Evolutionary conservation across 2,797 vertebrate species (phyloP).

Genomic region (Betta splendens): DNA sequence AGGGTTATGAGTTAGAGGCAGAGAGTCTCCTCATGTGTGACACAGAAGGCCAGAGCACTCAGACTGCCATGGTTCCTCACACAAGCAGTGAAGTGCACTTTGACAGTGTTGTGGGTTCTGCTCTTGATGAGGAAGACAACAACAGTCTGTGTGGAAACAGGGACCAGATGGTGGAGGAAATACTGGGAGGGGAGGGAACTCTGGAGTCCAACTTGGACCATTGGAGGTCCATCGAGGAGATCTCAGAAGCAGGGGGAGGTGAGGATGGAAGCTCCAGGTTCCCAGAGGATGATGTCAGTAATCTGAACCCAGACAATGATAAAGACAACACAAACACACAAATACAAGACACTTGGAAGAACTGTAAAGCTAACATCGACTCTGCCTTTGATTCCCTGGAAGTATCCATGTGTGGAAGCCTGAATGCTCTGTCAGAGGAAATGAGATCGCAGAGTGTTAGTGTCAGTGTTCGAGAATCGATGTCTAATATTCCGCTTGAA

Average conservation of each 20-base stretch:
- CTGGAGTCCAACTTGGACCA: slow-evolving; percentile 75
- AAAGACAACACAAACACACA: slow-evolving; percentile 54
- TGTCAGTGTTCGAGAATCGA: slow-evolving; percentile 63
- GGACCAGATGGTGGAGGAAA: slow-evolving; percentile 64
- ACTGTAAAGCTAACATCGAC: slow-evolving; percentile 61
- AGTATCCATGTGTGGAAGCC: slow-evolving; percentile 62
- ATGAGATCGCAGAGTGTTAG: slow-evolving; percentile 61
- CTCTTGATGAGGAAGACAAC: slow-evolving; percentile 77
- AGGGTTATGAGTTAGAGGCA: slow-evolving; percentile 75
- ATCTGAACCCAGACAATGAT: slow-evolving; percentile 72
- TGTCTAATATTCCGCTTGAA: slow-evolving; percentile 78
- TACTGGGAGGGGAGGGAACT: slow-evolving; percentile 50
- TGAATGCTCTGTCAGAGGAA: slow-evolving; percentile 83
- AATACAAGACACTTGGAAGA: slow-evolving; percentile 65
- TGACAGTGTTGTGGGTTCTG: slow-evolving; percentile 61
- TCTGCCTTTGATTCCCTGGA: slow-evolving; percentile 58
- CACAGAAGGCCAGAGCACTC: slow-evolving; percentile 65
- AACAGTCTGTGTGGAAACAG: slow-evolving; percentile 67
- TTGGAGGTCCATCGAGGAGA: slow-evolving; percentile 83
- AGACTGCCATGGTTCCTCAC: slow-evolving; percentile 58
- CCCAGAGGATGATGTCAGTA: slow-evolving; percentile 78
- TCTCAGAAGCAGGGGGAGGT: slow-evolving; percentile 81
- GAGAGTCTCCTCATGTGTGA: slow-evolving; percentile 80
- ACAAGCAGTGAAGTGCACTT: slow-evolving; percentile 56
- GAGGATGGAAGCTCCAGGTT: slow-evolving; percentile 75